phyloP scores from a whole-genome alignment of 2,113 vertebrate species.

The Diadophis punctatus region DNA sequence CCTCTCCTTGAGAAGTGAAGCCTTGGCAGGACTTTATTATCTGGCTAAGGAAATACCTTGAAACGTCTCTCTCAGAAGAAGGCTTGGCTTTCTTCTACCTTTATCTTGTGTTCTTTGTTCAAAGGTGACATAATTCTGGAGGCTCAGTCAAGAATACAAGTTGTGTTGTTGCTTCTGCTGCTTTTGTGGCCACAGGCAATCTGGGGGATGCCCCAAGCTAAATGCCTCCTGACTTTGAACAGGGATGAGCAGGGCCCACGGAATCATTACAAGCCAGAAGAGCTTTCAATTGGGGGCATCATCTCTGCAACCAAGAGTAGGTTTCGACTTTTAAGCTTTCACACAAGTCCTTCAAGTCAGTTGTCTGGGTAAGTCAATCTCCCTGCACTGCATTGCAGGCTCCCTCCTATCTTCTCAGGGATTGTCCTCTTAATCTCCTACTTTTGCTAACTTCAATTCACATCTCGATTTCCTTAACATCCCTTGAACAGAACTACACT shows the following conservation, averaged over 20 bases:
- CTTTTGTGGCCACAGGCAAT: neutral
- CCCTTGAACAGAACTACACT: neutral
- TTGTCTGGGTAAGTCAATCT: neutral
- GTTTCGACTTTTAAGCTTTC: neutral
- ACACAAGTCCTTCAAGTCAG: neutral
- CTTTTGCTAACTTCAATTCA: neutral
- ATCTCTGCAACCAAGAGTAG: neutral
- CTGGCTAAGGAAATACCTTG: neutral
- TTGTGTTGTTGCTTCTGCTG: neutral
- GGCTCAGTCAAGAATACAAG: neutral
- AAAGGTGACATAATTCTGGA: neutral
- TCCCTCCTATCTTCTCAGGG: neutral
- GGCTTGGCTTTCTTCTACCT: neutral
- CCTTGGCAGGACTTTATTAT: neutral
- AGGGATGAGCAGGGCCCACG: neutral
- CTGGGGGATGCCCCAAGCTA: neutral
- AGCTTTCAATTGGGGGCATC: neutral
- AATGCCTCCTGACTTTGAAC: neutral
- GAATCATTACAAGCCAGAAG: neutral
- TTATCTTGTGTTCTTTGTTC: neutral
- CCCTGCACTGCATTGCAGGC: neutral
- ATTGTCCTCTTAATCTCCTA: neutral
- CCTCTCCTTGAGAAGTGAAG: neutral
- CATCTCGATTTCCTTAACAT: neutral
- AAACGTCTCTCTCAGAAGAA: neutral